Evolutionary conservation across 2,888 invertebrate genomes (phyloP).

Genomic region (Mythimna lalbum): DNA sequence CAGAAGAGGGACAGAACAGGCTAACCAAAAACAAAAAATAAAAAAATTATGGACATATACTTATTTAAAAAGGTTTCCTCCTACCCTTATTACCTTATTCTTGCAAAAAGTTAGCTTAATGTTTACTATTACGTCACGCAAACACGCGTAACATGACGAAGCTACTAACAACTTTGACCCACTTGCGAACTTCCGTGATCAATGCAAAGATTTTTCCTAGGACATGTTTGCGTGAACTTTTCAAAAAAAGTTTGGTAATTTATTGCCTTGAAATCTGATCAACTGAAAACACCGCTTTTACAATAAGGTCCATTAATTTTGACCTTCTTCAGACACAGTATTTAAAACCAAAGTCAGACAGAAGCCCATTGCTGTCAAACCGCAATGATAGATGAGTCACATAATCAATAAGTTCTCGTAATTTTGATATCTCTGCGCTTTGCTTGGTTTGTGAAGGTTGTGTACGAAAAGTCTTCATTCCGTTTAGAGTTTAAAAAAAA

Average conservation of each 20-base stretch:
- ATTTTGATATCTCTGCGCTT: too few relatives aligned
- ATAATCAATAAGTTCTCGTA: too few relatives aligned
- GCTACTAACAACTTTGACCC: slow-evolving; percentile 32
- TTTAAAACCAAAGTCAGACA: too few relatives aligned
- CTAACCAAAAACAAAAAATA: too few relatives aligned
- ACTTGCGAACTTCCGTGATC: slow-evolving; percentile 37
- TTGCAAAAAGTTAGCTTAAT: background rate
- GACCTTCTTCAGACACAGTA: background rate
- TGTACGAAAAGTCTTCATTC: too few relatives aligned
- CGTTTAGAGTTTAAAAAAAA: too few relatives aligned
- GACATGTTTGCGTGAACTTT: slow-evolving; percentile 32
- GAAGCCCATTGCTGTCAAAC: too few relatives aligned
- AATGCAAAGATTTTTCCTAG: slow-evolving; percentile 23
- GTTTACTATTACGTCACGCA: slow-evolving; percentile 12
- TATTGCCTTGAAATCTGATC: slow-evolving; percentile 15
- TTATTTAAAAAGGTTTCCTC: background rate
- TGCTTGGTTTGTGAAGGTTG: too few relatives aligned
- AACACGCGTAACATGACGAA: background rate
- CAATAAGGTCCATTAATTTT: background rate
- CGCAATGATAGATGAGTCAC: too few relatives aligned
- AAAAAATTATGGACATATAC: background rate
- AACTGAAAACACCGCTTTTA: background rate
- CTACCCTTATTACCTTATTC: background rate
- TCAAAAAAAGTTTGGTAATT: slow-evolving; percentile 2
- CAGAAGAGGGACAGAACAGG: too few relatives aligned